These are phyloP conservation scores for Aselliscus stoliczkanus DNA, from an alignment of 2,797 vertebrate species.

Conservation along the genomic window DNA sequence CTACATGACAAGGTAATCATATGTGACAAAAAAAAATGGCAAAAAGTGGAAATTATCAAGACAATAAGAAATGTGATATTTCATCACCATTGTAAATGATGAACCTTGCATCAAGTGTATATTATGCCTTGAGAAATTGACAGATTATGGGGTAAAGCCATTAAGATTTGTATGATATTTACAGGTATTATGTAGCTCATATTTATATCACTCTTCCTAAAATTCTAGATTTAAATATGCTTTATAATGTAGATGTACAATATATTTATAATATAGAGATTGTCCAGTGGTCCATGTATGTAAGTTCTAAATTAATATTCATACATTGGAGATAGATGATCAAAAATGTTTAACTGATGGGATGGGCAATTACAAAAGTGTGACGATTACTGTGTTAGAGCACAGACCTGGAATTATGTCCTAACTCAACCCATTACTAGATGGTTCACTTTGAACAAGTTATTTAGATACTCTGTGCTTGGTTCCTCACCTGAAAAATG, in stretches of 20 bases:
- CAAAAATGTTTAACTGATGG: not conserved
- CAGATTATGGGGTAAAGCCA: not conserved
- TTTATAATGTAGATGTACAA: not conserved
- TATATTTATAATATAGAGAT: not conserved
- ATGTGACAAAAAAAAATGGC: not conserved
- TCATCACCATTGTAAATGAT: not conserved
- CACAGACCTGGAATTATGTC: not conserved
- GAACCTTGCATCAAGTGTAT: not conserved
- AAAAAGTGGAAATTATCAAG: conserved; percentile 22
- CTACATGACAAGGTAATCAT: not conserved
- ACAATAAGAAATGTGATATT: conserved; percentile 22
- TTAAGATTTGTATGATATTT: not conserved
- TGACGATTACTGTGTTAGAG: not conserved
- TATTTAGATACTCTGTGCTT: not conserved
- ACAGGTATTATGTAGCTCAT: not conserved
- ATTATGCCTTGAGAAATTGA: not conserved
- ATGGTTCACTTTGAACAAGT: not conserved
- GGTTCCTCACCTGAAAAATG: not conserved
- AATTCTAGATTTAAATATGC: not conserved
- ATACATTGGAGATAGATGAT: not conserved
- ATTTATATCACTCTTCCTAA: not conserved
- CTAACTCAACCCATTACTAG: not conserved
- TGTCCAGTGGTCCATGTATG: not conserved
- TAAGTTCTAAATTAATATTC: not conserved
- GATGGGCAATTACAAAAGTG: not conserved